Percentiles rank a stretch among this genome's conserved stretches.
phyloP scores from a whole-genome alignment of 2,888 invertebrate genomes.

The Asteroscopus sphinx region DNA sequence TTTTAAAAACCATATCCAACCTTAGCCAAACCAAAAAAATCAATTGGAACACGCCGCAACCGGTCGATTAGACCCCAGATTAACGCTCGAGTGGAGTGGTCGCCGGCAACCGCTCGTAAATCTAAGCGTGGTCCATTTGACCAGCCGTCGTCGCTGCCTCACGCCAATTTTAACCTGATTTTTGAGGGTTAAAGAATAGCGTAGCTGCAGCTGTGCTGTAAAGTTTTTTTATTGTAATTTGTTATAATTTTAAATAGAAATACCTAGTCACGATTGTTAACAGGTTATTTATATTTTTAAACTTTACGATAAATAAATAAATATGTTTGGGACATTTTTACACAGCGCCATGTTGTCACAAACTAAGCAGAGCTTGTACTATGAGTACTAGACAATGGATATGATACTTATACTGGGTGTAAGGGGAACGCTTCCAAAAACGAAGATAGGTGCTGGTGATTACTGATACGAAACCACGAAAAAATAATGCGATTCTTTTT shows the following conservation, averaged over 20 bases:
- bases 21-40: conserved; percentile 35
- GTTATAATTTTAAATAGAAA: neutral
- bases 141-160: conserved; percentile 37
- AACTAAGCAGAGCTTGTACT: too few relatives aligned
- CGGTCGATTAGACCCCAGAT: conserved; percentile 58
- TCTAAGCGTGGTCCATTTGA: conserved; percentile 66
- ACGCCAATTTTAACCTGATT: conserved; percentile 50
- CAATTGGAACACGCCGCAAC: conserved; percentile 45
- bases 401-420: too few relatives aligned
- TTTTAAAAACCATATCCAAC: conserved; percentile 9
- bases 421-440: too few relatives aligned
- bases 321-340: too few relatives aligned
- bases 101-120: conserved; percentile 62
- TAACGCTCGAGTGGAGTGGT: conserved; percentile 62
- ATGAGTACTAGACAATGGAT: too few relatives aligned
- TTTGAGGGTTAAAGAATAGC: conserved; percentile 46
- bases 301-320: too few relatives aligned
- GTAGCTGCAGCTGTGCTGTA: conserved; percentile 3
- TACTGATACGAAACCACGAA: too few relatives aligned
- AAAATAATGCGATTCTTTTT: too few relatives aligned
- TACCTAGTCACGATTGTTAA: neutral
- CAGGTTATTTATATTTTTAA: too few relatives aligned
- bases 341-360: too few relatives aligned
- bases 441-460: too few relatives aligned
- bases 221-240: conserved; percentile 11